phyloP scores from a whole-genome alignment of 2,113 vertebrate species.

The Cisticola juncidis region DNA sequence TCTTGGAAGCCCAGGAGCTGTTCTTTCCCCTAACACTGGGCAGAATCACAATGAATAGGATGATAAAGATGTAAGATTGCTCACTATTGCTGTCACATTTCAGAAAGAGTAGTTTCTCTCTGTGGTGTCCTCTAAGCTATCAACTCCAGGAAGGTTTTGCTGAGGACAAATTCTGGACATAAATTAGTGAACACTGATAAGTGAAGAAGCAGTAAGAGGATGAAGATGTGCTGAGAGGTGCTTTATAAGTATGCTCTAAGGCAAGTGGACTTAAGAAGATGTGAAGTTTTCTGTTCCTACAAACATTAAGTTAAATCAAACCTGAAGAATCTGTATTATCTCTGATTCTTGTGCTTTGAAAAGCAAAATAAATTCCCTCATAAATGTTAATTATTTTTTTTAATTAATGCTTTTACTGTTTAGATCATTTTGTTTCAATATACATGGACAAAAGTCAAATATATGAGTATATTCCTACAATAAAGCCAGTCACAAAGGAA shows the following conservation, averaged over 20 bases:
- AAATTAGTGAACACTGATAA: neutral
- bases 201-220: neutral
- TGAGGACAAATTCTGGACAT: neutral
- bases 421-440: neutral
- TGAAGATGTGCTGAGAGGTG: neutral
- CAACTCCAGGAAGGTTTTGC: neutral
- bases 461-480: conserved; percentile 4
- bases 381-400: neutral
- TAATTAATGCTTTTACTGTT: neutral
- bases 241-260: neutral
- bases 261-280: neutral
- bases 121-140: neutral
- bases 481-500: conserved; percentile 31
- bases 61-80: neutral
- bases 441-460: neutral
- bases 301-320: neutral
- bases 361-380: neutral
- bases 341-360: neutral
- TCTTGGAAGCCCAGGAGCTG: neutral
- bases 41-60: neutral
- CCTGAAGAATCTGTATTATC: neutral
- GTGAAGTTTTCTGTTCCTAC: neutral
- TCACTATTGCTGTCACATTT: neutral
- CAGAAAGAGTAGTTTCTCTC: neutral
- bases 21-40: neutral